Evolutionary conservation across 2,113 vertebrate genomes (phyloP).

Genomic region (Neomonachus schauinslandi): DNA sequence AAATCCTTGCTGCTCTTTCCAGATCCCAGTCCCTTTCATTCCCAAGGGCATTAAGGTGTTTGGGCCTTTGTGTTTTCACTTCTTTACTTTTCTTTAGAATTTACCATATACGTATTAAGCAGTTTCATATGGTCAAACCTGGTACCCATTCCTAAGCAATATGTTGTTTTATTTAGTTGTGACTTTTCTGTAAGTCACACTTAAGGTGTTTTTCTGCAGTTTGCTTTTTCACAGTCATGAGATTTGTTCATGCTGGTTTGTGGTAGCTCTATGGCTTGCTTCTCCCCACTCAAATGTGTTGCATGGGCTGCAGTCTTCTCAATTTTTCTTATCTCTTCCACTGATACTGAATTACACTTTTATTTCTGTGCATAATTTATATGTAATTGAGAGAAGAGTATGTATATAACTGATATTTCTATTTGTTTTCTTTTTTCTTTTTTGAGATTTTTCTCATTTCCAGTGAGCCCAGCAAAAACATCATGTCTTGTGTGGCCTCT

Average conservation of each 20-base stretch:
- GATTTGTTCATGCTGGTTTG: background rate
- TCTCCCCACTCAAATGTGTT: background rate
- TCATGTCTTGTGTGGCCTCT: background rate
- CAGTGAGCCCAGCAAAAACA: background rate
- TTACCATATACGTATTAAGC: background rate
- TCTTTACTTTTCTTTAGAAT: background rate
- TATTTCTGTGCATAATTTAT: conserved; percentile 13
- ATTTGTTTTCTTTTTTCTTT: background rate
- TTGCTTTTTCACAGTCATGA: background rate
- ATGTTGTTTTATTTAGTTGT: background rate
- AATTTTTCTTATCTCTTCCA: background rate
- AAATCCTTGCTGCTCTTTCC: background rate
- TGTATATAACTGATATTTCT: background rate
- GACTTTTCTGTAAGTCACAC: background rate
- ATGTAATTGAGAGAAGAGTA: background rate
- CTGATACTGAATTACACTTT: background rate
- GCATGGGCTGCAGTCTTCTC: background rate
- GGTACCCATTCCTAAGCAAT: background rate
- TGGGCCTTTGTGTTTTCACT: background rate
- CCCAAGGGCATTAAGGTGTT: background rate
- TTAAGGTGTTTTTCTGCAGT: background rate
- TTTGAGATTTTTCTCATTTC: background rate
- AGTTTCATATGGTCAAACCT: background rate
- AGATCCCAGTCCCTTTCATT: background rate
- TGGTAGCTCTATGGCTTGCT: background rate